Evolutionary conservation across 2,888 invertebrate genomes (phyloP).

Genomic region (Octodonta nipae): DNA sequence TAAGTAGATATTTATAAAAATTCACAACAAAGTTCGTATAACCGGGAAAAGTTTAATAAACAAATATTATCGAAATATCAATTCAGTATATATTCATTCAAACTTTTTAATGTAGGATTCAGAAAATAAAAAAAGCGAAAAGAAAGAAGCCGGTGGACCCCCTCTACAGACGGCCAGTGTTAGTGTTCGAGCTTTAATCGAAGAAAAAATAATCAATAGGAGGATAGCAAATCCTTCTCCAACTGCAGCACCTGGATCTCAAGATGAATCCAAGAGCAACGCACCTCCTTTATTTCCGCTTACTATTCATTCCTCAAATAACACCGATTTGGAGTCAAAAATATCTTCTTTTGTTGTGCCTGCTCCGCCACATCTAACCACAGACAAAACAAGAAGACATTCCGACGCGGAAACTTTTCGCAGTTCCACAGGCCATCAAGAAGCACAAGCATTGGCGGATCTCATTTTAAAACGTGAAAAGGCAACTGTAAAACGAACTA

Average conservation of each 20-base stretch:
- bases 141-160: slow-evolving; percentile 68
- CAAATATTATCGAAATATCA: too few relatives aligned
- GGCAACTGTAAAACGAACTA: slow-evolving; percentile 58
- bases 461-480: slow-evolving; percentile 58
- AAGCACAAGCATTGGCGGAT: slow-evolving; percentile 68
- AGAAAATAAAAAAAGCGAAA: slow-evolving; percentile 73
- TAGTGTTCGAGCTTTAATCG: slow-evolving; percentile 77
- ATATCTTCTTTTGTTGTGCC: slow-evolving; percentile 44
- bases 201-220: slow-evolving; percentile 86
- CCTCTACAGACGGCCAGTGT: slow-evolving; percentile 86
- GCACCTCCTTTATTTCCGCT: slow-evolving; percentile 35
- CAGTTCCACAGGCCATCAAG: slow-evolving; percentile 42
- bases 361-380: slow-evolving; percentile 37
- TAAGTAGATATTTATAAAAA: too few relatives aligned
- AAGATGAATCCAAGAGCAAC: slow-evolving; percentile 26
- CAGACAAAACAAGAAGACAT: slow-evolving; percentile 34
- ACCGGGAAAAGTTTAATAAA: too few relatives aligned
- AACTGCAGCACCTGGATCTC: slow-evolving; percentile 18
- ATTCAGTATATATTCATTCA: too few relatives aligned
- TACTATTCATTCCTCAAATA: slow-evolving; percentile 33
- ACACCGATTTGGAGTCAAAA: slow-evolving; percentile 30
- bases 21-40: too few relatives aligned
- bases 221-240: slow-evolving; percentile 42
- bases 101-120: slow-evolving; percentile 46
- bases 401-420: slow-evolving; percentile 42